Conservation (phyloP, 2,113 vertebrate species). For the Todiramphus saurophagus region DNA sequence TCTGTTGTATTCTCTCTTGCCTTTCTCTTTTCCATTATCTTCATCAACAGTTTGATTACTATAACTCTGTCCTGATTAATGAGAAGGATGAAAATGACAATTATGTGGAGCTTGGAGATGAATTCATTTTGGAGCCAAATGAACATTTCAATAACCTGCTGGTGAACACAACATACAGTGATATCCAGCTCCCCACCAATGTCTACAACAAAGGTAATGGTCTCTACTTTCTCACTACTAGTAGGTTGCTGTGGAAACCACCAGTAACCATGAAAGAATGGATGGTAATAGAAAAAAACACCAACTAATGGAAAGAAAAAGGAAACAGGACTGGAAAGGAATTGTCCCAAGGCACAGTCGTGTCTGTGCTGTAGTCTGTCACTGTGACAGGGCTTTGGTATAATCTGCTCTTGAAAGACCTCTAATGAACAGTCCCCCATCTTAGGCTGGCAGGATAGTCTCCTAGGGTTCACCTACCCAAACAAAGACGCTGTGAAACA, state of each 20-base stretch:
- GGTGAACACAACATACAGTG: constrained; percentile 88
- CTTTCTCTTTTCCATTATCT: background rate
- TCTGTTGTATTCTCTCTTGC: background rate
- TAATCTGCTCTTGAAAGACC: background rate
- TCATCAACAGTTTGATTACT: constrained; percentile 87
- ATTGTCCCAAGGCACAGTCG: background rate
- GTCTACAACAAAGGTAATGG: constrained; percentile 93
- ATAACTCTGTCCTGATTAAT: constrained; percentile 90
- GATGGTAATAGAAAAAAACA: background rate
- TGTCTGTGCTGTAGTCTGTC: background rate
- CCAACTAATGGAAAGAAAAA: background rate
- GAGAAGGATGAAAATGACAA: constrained; percentile 83
- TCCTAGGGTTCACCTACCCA: background rate
- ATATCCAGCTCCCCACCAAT: constrained; percentile 93
- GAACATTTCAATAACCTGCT: constrained; percentile 89
- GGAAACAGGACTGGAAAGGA: background rate
- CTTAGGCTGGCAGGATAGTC: background rate
- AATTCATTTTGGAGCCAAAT: constrained; percentile 87
- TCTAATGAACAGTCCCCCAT: background rate
- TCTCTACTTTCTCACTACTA: background rate
- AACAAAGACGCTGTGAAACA: background rate
- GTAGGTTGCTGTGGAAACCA: background rate
- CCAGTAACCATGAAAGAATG: background rate
- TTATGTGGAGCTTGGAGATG: constrained; percentile 84
- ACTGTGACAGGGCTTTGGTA: background rate